Evolutionary conservation across 2,888 invertebrate species (phyloP), one percentile per base, ranked within the genome.

Genomic region (Trissolcus brochymenae): DNA sequence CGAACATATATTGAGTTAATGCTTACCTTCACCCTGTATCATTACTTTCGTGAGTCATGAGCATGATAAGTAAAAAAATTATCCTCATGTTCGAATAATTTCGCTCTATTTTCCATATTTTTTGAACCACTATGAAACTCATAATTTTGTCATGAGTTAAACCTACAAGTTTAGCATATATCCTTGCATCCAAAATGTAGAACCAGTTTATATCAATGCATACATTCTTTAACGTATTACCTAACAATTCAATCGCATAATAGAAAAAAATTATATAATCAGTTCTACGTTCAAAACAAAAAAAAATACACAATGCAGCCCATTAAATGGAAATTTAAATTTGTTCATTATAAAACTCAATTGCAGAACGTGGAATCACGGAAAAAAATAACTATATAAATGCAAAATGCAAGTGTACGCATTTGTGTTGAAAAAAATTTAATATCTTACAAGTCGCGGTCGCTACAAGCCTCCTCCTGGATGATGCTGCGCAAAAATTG

Each of bases 401-500:
- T 25, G 25, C 25, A 25, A 25, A 25, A 25, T 25, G 25, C 25
- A 6, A 25, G 25, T 25, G 4, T 25, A 6, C 25, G 6, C 25
- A 25, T 2, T 25, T 43, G 14, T 3, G 13, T 43, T 14, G 43
- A 13, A 4, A n/a, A n/a, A 19, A 51, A 19, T 71, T 61, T 76
- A 82, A 82, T 82, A 59, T 59, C 50, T 49, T 61, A 46, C 61
- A 64, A 68, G 46, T 57, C 56, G 56, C 73, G 70, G 61, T 70
- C 43, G 77, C 66, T 73, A 79, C 77, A 71, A 50, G 78, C 29
- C 51, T 79, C 78, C 35, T 79, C 74, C 71, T 56, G 74, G 35
- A 70, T 60, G 65, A 57, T 53, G 76, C 53, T 67, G 41, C 72
- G 60, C 16, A 66, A 51, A 21, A 66, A 75, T 53, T 81, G 78